A percentile compares a stretch with the other conserved stretches of the same genome.
Conservation (phyloP, 2,113 vertebrate species). For the Aix galericulata region DNA sequence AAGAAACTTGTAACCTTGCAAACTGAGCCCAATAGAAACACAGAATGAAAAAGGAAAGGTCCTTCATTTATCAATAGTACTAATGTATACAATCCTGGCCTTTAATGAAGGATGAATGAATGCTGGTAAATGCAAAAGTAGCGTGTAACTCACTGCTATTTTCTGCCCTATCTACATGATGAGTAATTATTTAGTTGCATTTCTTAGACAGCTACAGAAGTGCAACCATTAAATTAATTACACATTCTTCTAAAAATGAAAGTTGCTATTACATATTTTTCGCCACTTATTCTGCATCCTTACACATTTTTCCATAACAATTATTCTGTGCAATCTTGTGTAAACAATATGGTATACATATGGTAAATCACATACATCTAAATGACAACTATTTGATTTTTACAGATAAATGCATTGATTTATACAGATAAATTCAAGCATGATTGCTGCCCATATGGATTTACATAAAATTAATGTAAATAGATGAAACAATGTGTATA, state of each 20-base stretch:
- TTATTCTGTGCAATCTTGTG: not conserved
- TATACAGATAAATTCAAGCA: not conserved
- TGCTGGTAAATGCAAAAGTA: not conserved
- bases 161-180: not conserved
- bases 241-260: constrained; percentile 6
- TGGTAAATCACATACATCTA: not conserved
- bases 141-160: not conserved
- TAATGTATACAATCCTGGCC: not conserved
- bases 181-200: constrained; percentile 7
- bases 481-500: not conserved
- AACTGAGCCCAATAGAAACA: not conserved
- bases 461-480: not conserved
- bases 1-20: not conserved
- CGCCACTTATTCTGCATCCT: not conserved
- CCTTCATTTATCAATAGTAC: fast-evolving
- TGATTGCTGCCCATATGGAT: not conserved
- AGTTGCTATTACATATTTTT: not conserved
- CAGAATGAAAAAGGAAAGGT: not conserved
- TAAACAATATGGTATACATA: not conserved
- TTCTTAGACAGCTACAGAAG: constrained; percentile 15
- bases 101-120: not conserved
- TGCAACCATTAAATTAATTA: not conserved
- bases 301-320: not conserved
- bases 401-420: constrained; percentile 24
- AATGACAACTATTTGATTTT: constrained; percentile 15